Evolutionary conservation across 2,113 vertebrate genomes (phyloP).

Genomic region (Mastomys coucha): DNA sequence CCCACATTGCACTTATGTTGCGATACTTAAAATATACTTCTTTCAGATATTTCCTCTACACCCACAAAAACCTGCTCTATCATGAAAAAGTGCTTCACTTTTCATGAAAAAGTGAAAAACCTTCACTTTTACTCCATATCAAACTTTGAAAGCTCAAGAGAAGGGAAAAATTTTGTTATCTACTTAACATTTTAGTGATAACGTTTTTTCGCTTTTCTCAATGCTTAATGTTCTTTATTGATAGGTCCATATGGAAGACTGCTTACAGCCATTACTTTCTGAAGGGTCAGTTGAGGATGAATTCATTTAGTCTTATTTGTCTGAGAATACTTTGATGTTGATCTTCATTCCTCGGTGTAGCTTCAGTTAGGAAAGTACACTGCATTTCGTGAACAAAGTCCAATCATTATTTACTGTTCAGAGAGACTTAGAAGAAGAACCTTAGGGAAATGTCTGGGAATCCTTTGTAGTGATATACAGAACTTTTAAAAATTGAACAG

Average conservation of each 20-base stretch:
- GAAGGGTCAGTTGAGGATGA: background rate
- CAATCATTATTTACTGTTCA: background rate
- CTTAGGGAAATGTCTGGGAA: background rate
- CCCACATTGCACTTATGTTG: background rate
- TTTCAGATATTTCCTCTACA: background rate
- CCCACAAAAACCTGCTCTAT: background rate
- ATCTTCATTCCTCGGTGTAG: background rate
- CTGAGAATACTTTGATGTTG: background rate
- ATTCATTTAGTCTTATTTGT: background rate
- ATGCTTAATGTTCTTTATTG: background rate
- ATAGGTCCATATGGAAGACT: background rate
- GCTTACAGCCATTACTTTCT: background rate
- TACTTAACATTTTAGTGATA: background rate
- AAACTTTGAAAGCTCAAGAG: background rate
- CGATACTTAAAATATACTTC: background rate
- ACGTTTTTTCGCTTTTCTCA: background rate
- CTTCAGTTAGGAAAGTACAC: background rate
- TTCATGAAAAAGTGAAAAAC: background rate
- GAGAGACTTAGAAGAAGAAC: too few relatives aligned
- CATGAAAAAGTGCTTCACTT: background rate
- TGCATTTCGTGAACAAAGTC: background rate
- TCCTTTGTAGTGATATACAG: background rate
- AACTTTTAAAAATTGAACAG: background rate
- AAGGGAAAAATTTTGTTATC: background rate
- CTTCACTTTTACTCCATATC: background rate